Base-by-base conservation (phyloP, 2,113 vertebrate genomes). In the Apteryx mantelli region DNA sequence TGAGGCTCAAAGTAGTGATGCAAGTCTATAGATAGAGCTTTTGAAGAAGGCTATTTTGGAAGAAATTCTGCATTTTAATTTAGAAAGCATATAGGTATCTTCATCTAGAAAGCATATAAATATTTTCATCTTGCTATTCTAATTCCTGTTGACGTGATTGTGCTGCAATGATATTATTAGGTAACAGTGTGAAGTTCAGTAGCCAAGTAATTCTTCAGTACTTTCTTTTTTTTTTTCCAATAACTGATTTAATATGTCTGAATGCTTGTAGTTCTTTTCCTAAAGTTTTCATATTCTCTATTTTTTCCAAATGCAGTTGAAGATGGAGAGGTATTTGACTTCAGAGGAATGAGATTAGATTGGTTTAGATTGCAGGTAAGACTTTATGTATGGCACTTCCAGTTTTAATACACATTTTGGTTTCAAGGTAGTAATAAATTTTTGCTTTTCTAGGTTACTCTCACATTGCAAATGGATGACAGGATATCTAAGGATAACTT, bases 311-410 rank as follows among this genome's bases (percentile, higher is more conserved):
- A 34, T 98, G 2, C 97, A 99, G 99, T 99, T 97, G 99, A 99
- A 98, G 99, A 99, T 93, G 99, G 99, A 86, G 99, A 99, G 89
- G 99, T 99, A 70, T 99, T 99, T 98, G 99, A 99, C 98, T 99
- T 99, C 98, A 98, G 99, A 98, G 99, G 99, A 94, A 99, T 99
- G 99, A 99, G 99, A 91, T 98, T 99, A 97, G 99, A 99, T 97
- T 99, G 99, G 99, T 99, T 99, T 97, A 98, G 99, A 91, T 98
- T 99, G 96, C 99, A 99, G 99, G 99, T 99, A 98, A 97, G 97
- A 55, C 44, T 44, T 93, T 21, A 18, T 7, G 3, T 2, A 1
- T 76, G 53, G 22, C 1, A 0, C 26, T 52, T 87, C 32, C 9
- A 48, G 61, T 55, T 24, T 50, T 40, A 16, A 21, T 48, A 19